A percentile compares a stretch with the other conserved stretches of the same genome.
phyloP scores from a whole-genome alignment of 1,140 invertebrate genomes.

The Drosophila arawakana region DNA sequence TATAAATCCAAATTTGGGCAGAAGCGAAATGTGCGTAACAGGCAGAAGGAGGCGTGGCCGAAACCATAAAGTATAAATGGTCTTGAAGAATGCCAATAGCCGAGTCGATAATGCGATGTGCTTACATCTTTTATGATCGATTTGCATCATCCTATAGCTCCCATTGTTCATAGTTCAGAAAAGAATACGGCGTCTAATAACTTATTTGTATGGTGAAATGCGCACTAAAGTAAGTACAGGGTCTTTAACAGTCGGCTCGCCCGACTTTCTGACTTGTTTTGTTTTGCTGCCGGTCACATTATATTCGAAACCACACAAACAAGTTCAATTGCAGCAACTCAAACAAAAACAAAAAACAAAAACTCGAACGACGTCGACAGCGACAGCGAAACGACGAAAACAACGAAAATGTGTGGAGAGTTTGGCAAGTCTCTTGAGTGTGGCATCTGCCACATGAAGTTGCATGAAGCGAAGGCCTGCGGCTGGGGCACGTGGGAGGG shows the following conservation, averaged over 20 bases:
- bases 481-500: not conserved
- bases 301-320: slow-evolving; percentile 41
- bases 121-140: no score
- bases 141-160: no score
- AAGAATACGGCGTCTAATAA: no score
- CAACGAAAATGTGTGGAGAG: slow-evolving; percentile 48
- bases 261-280: slow-evolving; percentile 19
- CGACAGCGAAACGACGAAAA: not conserved
- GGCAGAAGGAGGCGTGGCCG: no score
- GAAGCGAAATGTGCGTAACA: slow-evolving; percentile 22
- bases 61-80: no score
- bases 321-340: slow-evolving; percentile 60
- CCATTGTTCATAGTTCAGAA: no score
- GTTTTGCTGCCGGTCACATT: slow-evolving; percentile 22
- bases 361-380: not conserved
- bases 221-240: no score
- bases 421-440: slow-evolving; percentile 64
- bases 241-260: not conserved
- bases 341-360: not conserved
- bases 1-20: slow-evolving; percentile 68
- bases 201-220: no score
- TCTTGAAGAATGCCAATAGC: no score
- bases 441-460: slow-evolving; percentile 62
- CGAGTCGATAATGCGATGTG: no score
- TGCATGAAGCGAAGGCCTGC: not conserved